Conservation (phyloP, 1,140 invertebrate species). For the Neodiprion lecontei region DNA sequence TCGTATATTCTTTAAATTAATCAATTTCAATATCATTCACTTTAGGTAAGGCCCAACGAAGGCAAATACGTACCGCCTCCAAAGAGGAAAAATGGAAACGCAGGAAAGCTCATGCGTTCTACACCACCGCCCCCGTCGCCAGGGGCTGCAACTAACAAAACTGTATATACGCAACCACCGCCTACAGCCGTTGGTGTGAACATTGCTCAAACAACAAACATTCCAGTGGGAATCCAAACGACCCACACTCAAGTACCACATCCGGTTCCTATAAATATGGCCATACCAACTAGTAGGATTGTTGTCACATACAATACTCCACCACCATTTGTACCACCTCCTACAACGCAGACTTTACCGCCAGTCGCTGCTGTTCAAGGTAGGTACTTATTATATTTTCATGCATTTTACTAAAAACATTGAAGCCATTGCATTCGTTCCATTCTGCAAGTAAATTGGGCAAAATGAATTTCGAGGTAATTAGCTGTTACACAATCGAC, state of each 20-base stretch:
- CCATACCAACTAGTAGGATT: conserved; percentile 56
- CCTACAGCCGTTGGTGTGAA: conserved; percentile 50
- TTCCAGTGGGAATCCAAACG: conserved; percentile 51
- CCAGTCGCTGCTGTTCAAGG: conserved; percentile 27
- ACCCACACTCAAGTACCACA: conserved; percentile 51
- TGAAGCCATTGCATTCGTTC: too few species aligned
- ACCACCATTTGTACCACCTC: conserved; percentile 54
- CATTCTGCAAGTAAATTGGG: too few species aligned
- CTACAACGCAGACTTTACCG: conserved; percentile 52
- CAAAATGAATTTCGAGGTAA: too few species aligned
- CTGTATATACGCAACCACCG: conserved; percentile 54
- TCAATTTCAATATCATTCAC: not conserved
- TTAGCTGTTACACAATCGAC: too few species aligned
- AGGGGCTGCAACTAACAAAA: conserved; percentile 49
- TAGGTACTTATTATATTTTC: not conserved
- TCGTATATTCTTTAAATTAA: too few species aligned
- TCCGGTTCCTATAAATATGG: conserved; percentile 53
- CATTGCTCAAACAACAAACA: conserved; percentile 51
- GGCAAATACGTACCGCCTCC: conserved; percentile 81
- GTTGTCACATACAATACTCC: conserved; percentile 55
- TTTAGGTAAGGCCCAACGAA: conserved; percentile 46
- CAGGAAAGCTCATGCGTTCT: conserved; percentile 64
- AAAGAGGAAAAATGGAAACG: conserved; percentile 73
- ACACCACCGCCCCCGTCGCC: conserved; percentile 63
- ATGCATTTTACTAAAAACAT: not conserved